Evolutionary conservation across 2,888 invertebrate genomes (phyloP), one percentile per base, ranked within the genome.

Genomic region (Griposia aprilina): DNA sequence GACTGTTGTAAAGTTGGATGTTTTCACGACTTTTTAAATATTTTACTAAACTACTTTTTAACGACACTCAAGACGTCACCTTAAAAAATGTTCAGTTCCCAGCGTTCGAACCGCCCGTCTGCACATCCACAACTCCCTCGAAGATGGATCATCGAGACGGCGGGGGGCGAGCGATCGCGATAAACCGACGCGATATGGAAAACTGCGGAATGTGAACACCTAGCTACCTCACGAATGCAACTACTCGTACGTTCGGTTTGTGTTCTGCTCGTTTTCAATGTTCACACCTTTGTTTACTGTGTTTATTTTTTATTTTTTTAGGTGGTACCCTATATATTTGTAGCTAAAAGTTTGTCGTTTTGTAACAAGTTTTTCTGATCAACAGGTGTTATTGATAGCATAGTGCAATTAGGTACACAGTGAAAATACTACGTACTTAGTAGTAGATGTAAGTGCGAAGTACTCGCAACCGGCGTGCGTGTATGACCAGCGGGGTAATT

Each of bases 141-240:
- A 95, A 96, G 96, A 96, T 95, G 95, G 96, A 96, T 96, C 96
- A 95, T 95, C 92, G 94, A 92, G 91, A 90, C 93, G 91, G 88
- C 91, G 93, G 94, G 94, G 94, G 93, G 92, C 87, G 92, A 92
- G 91, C 90, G 93, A 90, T 89, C 87, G 87, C 94, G 95, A 95
- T 95, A 95, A 94, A 93, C 91, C 91, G 91, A 84, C 90, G 92
- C 93, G 95, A 96, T 96, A 96, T 95, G 95, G 94, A 95, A 94
- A 94, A 91, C 93, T 91, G 90, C 90, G 91, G 91, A 91, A 91
- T 93, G 92, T 91, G 80, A 83, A 80, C 78, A 91, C 83, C 86
- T 90, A 90, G 88, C 90, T 84, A 82, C 83, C 86, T 83, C 89
- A 82, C 88, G 79, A 85, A 86, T 89, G 80, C 81, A 74, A 82